Evolutionary conservation across 2,113 vertebrate genomes (phyloP).

Genomic region (Numida meleagris): DNA sequence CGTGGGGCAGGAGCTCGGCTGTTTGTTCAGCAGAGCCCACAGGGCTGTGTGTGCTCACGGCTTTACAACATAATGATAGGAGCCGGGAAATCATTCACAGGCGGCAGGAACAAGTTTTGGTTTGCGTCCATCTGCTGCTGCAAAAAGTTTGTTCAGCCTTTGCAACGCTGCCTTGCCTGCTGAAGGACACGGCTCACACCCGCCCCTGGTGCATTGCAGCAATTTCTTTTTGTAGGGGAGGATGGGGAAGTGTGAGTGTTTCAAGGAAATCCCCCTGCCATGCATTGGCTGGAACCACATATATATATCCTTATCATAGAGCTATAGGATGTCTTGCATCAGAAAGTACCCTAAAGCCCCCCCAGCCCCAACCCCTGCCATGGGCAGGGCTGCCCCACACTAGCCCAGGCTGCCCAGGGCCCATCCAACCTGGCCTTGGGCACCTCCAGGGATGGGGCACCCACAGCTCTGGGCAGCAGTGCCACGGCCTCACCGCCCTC

Average conservation of each 20-base stretch:
- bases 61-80: neutral
- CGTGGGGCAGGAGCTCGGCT: neutral
- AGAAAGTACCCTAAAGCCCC: too few relatives aligned
- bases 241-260: accelerated
- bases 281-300: neutral
- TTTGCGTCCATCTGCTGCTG: accelerated
- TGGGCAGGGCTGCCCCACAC: too few relatives aligned
- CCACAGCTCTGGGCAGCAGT: too few relatives aligned
- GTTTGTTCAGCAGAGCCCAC: neutral
- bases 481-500: too few relatives aligned
- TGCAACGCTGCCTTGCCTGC: neutral
- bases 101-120: neutral
- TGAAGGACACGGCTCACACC: accelerated
- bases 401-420: too few relatives aligned
- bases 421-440: too few relatives aligned
- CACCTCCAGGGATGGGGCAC: too few relatives aligned
- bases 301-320: neutral
- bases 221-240: neutral
- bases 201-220: neutral
- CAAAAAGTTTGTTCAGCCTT: neutral
- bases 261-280: neutral
- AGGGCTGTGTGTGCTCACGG: neutral
- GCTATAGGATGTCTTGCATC: too few relatives aligned
- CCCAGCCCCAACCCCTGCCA: too few relatives aligned
- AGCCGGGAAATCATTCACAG: neutral